phyloP scores from a whole-genome alignment of 2,888 invertebrate species.

The Drosophila neonasuta region DNA sequence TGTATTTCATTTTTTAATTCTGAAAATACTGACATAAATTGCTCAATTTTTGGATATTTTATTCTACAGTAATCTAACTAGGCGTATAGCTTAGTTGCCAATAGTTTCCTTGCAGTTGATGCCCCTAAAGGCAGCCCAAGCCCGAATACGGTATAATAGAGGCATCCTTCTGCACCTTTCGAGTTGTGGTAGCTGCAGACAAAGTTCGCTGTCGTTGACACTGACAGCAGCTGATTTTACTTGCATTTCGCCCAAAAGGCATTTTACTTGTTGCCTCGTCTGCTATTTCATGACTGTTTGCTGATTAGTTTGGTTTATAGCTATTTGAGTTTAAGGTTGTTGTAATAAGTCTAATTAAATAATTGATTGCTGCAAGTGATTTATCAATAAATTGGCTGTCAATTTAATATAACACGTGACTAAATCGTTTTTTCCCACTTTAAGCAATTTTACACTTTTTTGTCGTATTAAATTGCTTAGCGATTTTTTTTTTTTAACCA shows the following conservation, averaged over 20 bases:
- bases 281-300: slow-evolving; percentile 43
- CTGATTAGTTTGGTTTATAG: slow-evolving; percentile 67
- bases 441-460: not conserved
- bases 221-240: slow-evolving; percentile 29
- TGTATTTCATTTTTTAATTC: too few relatives aligned
- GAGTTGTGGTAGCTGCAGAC: slow-evolving; percentile 27
- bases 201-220: slow-evolving; percentile 61
- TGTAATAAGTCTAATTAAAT: slow-evolving; percentile 47
- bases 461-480: slow-evolving; percentile 30
- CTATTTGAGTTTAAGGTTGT: slow-evolving; percentile 56
- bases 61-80: slow-evolving; percentile 23
- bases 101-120: slow-evolving; percentile 29
- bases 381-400: slow-evolving; percentile 50
- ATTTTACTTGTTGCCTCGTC: slow-evolving; percentile 50
- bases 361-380: slow-evolving; percentile 51
- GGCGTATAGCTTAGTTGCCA: slow-evolving; percentile 31
- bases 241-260: slow-evolving; percentile 24
- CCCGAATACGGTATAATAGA: slow-evolving; percentile 7
- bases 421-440: not conserved
- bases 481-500: slow-evolving; percentile 36
- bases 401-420: slow-evolving; percentile 8
- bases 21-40: too few relatives aligned
- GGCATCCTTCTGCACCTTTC: not conserved
- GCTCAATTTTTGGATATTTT: not conserved
- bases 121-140: slow-evolving; percentile 1